Percentiles rank a stretch among this genome's conserved stretches.
Evolutionary conservation across 2,888 invertebrate species (phyloP).

Genomic region (Asteroscopus sphinx): DNA sequence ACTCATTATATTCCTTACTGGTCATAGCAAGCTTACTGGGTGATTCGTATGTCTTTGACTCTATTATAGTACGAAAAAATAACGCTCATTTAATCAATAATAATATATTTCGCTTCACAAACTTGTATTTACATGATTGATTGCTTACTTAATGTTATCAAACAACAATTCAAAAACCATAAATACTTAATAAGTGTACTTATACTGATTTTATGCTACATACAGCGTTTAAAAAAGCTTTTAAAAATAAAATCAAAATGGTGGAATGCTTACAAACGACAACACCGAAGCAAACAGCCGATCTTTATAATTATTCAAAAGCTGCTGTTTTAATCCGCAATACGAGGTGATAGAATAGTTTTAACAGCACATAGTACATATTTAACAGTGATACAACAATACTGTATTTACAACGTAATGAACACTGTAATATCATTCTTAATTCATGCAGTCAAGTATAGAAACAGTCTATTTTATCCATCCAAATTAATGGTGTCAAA

Average conservation of each 20-base stretch:
- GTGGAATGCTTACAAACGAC: slow-evolving; percentile 85
- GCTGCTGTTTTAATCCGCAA: slow-evolving; percentile 35
- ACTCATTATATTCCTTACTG: neutral
- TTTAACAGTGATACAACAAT: slow-evolving; percentile 73
- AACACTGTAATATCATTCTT: slow-evolving; percentile 83
- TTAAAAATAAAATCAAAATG: slow-evolving; percentile 66
- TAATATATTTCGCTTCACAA: slow-evolving; percentile 84
- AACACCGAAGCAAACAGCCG: slow-evolving; percentile 66
- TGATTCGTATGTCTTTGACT: no score
- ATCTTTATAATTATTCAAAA: slow-evolving; percentile 37
- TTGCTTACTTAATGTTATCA: slow-evolving; percentile 80
- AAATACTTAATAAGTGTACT: slow-evolving; percentile 82
- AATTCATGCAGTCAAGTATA: slow-evolving; percentile 73
- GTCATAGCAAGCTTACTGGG: neutral
- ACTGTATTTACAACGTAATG: slow-evolving; percentile 81
- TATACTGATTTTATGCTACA: slow-evolving; percentile 74
- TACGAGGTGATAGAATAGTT: slow-evolving; percentile 28
- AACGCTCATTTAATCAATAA: slow-evolving; percentile 70
- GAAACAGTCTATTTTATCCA: slow-evolving; percentile 24
- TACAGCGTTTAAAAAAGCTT: slow-evolving; percentile 69
- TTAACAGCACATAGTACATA: slow-evolving; percentile 55
- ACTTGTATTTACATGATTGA: slow-evolving; percentile 89
- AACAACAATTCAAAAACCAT: slow-evolving; percentile 83
- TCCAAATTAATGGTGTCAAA: slow-evolving; percentile 5
- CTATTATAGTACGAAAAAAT: no score